Evolutionary conservation across 2,888 invertebrate genomes (phyloP).

Genomic region (Icerya purchasi): DNA sequence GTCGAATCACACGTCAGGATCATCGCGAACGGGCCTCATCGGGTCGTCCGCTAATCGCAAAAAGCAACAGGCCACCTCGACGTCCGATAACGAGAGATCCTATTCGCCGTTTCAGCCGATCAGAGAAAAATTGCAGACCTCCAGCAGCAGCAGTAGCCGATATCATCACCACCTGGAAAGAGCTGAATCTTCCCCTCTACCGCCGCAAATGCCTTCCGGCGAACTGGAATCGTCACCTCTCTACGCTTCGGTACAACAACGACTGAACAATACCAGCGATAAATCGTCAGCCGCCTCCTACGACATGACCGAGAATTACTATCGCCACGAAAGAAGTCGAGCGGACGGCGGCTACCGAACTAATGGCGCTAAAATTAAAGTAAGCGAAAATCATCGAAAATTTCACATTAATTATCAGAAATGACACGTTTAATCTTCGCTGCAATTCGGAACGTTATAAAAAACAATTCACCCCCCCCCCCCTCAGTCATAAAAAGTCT

Average conservation of each 20-base stretch:
- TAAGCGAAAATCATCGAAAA: too few relatives aligned
- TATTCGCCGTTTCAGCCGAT: constrained; percentile 14
- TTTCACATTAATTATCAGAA: too few relatives aligned
- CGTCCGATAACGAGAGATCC: neutral
- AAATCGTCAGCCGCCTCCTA: constrained; percentile 2
- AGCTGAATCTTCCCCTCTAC: constrained; percentile 18
- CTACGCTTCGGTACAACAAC: constrained; percentile 18
- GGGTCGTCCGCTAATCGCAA: neutral
- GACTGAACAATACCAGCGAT: constrained; percentile 2
- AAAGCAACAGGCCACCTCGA: neutral
- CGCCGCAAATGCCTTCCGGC: neutral
- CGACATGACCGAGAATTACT: constrained; percentile 1
- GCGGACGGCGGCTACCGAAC: neutral
- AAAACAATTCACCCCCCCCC: too few relatives aligned
- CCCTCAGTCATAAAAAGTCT: too few relatives aligned
- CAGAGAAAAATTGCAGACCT: constrained; percentile 21
- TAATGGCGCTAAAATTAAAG: too few relatives aligned
- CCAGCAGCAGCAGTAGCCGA: constrained; percentile 14
- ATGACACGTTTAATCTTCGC: too few relatives aligned
- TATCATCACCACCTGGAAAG: constrained; percentile 18
- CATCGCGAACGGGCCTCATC: neutral
- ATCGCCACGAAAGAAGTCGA: neutral
- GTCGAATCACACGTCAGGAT: neutral
- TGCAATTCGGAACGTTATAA: too few relatives aligned
- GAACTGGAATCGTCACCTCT: constrained; percentile 19